Conservation (phyloP, 2,113 vertebrate genomes). For the Sigmodon hispidus region DNA sequence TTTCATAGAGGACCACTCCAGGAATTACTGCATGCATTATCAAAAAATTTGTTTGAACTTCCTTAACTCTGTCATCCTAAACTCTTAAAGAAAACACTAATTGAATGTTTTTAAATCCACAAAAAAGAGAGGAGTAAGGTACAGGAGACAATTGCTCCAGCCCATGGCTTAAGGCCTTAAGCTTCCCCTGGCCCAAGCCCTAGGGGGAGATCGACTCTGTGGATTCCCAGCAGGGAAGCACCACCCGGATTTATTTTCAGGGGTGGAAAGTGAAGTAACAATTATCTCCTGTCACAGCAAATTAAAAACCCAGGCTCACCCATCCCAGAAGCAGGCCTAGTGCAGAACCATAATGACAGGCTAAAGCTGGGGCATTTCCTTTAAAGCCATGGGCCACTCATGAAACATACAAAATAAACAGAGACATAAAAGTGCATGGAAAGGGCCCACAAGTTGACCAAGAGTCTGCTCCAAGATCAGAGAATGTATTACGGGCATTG, state of each 20-base stretch:
- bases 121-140: slow-evolving; percentile 61
- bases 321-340: slow-evolving; percentile 55
- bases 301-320: slow-evolving; percentile 81
- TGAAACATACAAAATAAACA: slow-evolving; percentile 80
- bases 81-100: slow-evolving; percentile 83
- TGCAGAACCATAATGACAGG: slow-evolving; percentile 80
- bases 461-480: slow-evolving; percentile 42
- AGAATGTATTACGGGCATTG: slow-evolving; percentile 70
- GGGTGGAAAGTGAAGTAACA: slow-evolving; percentile 82
- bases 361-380: slow-evolving; percentile 73
- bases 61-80: slow-evolving; percentile 23
- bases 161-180: not conserved
- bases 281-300: slow-evolving; percentile 83
- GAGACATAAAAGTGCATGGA: slow-evolving; percentile 83
- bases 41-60: slow-evolving; percentile 71
- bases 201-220: slow-evolving; percentile 75
- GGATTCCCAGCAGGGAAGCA: slow-evolving; percentile 72
- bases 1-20: not conserved
- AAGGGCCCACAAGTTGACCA: slow-evolving; percentile 65
- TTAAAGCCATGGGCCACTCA: slow-evolving; percentile 82
- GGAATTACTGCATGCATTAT: slow-evolving; percentile 50
- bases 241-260: slow-evolving; percentile 86
- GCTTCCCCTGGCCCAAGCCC: not conserved
- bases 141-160: slow-evolving; percentile 57
- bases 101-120: slow-evolving; percentile 78